Conservation (phyloP, 2,113 vertebrate genomes). For the Nyctereutes procyonoides region DNA sequence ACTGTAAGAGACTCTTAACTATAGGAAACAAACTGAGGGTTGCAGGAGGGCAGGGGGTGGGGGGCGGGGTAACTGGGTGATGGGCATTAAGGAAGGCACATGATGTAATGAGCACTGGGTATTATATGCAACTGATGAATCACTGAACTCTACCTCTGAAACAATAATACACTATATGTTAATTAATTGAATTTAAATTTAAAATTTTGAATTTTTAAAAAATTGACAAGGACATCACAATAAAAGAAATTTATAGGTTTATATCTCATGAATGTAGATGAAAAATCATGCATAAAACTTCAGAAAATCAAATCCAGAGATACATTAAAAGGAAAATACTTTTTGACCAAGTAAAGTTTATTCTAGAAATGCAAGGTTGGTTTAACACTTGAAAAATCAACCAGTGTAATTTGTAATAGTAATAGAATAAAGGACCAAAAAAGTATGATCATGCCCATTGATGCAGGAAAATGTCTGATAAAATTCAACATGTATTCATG, state of each 20-base stretch:
- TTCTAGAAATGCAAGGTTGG: not conserved
- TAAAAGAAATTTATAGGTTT: not conserved
- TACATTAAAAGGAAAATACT: not conserved
- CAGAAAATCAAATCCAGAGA: not conserved
- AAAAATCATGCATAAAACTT: not conserved
- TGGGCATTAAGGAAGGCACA: too few species aligned
- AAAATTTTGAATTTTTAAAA: not conserved
- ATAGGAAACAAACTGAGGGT: too few species aligned
- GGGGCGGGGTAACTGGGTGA: too few species aligned
- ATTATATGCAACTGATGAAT: too few species aligned
- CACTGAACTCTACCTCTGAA: too few species aligned
- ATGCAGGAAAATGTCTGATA: not conserved
- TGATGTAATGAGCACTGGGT: too few species aligned
- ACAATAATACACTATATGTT: too few species aligned
- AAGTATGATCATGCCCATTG: not conserved
- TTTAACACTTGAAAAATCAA: not conserved
- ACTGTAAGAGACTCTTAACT: too few species aligned
- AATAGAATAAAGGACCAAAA: not conserved
- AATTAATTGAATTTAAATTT: too few species aligned
- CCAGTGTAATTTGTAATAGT: not conserved
- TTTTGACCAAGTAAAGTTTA: not conserved
- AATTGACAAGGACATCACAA: not conserved
- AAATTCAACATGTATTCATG: not conserved
- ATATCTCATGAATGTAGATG: not conserved
- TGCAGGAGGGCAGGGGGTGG: too few species aligned